Evolutionary conservation across 2,888 invertebrate species (phyloP).

Genomic region (Tanypteryx hageni): DNA sequence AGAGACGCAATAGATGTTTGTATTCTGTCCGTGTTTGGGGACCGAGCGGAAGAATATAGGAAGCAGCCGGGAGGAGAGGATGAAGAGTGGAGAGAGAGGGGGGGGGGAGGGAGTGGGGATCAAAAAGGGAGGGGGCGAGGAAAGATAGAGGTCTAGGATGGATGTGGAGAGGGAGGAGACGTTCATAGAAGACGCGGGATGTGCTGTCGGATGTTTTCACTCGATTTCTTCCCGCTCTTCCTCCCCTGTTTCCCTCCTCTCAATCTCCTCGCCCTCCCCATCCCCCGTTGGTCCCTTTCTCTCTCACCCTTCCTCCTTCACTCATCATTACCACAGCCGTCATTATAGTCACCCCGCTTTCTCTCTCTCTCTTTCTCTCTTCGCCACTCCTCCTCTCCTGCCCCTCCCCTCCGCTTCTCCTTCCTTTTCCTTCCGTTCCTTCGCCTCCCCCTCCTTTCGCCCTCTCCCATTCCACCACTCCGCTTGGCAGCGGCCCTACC

Average conservation of each 20-base stretch:
- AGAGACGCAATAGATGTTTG: slow-evolving; percentile 23
- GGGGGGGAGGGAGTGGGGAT: not conserved
- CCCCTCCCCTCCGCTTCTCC: not conserved
- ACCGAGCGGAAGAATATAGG: not conserved
- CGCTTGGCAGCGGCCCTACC: not conserved
- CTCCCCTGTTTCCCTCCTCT: not conserved
- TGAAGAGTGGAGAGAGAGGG: not conserved
- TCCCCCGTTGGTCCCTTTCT: not conserved
- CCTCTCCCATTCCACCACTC: not conserved
- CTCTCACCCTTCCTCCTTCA: slow-evolving; percentile 21
- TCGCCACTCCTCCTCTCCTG: not conserved
- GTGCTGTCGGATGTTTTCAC: slow-evolving; percentile 58
- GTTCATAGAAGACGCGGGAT: slow-evolving; percentile 26
- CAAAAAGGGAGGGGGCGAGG: not conserved
- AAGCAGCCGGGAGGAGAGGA: not conserved
- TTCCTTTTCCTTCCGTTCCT: no score
- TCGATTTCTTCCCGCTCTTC: slow-evolving; percentile 19
- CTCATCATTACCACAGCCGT: slow-evolving; percentile 58
- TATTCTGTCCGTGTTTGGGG: slow-evolving; percentile 14
- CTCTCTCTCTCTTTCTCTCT: not conserved
- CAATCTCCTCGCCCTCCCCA: not conserved
- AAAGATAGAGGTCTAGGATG: not conserved
- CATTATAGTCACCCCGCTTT: slow-evolving; percentile 27
- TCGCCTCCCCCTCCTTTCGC: not conserved
- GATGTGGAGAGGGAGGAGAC: not conserved